Evolutionary conservation across 1,140 invertebrate species (phyloP).

Genomic region (Eumaeus atala): DNA sequence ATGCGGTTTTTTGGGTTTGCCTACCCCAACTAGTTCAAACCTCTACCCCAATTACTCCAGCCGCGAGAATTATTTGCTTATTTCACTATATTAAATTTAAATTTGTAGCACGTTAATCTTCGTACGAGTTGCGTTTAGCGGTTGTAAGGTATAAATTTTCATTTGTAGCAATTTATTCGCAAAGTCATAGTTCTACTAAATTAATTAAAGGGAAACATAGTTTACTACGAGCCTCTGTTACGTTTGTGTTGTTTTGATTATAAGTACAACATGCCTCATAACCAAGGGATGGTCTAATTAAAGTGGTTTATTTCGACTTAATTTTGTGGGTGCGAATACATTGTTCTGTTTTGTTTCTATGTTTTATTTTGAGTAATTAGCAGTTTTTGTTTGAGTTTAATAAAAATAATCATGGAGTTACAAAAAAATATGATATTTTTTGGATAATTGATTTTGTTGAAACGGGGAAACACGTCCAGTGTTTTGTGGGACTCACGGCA

Average conservation of each 20-base stretch:
- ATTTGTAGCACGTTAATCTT: conserved; percentile 14
- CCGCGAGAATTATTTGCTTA: conserved; percentile 16
- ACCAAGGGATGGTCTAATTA: conserved; percentile 35
- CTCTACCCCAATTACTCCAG: conserved; percentile 11
- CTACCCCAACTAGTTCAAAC: conserved; percentile 22
- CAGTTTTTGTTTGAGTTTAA: no score
- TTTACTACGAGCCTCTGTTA: conserved; percentile 14
- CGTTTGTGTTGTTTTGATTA: conserved; percentile 35
- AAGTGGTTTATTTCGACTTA: conserved; percentile 18
- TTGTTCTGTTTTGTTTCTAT: neutral
- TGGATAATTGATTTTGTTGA: neutral
- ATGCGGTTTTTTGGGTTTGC: conserved; percentile 42
- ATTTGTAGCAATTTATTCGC: conserved; percentile 20
- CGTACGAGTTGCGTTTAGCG: conserved; percentile 10
- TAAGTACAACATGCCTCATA: conserved; percentile 35
- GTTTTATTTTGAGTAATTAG: no score
- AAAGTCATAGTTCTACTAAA: conserved; percentile 25
- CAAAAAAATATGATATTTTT: neutral
- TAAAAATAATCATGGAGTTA: no score
- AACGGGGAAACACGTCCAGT: no score
- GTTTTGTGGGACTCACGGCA: no score
- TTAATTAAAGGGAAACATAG: conserved; percentile 30
- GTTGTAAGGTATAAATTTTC: conserved; percentile 12
- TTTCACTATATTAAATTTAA: conserved; percentile 19
- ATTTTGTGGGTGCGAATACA: conserved; percentile 14